Percentiles rank a stretch among this genome's conserved stretches.
phyloP scores from a whole-genome alignment of 2,797 vertebrate species.

The Phyllotis vaccarum region DNA sequence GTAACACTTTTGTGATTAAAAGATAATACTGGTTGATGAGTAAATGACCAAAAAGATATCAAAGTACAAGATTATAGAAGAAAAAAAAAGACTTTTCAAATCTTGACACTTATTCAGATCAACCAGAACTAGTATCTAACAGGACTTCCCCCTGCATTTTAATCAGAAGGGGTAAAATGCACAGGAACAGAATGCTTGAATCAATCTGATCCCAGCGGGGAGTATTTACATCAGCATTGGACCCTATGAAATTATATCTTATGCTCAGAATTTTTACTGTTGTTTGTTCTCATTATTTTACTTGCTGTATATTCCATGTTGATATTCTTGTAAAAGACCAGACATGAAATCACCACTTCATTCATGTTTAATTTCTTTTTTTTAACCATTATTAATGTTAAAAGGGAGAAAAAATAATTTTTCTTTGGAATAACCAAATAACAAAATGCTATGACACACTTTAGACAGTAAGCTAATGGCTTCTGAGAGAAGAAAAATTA shows the following conservation, averaged over 20 bases:
- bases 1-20: not conserved
- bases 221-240: not conserved
- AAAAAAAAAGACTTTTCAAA: not conserved
- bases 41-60: not conserved
- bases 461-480: not conserved
- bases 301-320: not conserved
- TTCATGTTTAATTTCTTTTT: not conserved
- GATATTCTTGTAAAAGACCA: not conserved
- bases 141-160: not conserved
- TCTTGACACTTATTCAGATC: not conserved
- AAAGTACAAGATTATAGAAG: not conserved
- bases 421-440: conserved; percentile 60
- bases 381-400: not conserved
- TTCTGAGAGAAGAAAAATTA: not conserved
- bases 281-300: not conserved
- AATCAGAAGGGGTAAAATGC: not conserved
- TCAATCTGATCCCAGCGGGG: not conserved
- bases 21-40: not conserved
- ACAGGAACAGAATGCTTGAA: not conserved
- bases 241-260: not conserved
- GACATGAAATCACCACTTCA: not conserved
- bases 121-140: not conserved
- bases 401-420: not conserved
- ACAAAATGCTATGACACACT: conserved; percentile 59
- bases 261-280: not conserved